Percentiles rank a stretch among this genome's conserved stretches.
phyloP scores from a whole-genome alignment of 2,797 vertebrate species.

The Salmo trutta region DNA sequence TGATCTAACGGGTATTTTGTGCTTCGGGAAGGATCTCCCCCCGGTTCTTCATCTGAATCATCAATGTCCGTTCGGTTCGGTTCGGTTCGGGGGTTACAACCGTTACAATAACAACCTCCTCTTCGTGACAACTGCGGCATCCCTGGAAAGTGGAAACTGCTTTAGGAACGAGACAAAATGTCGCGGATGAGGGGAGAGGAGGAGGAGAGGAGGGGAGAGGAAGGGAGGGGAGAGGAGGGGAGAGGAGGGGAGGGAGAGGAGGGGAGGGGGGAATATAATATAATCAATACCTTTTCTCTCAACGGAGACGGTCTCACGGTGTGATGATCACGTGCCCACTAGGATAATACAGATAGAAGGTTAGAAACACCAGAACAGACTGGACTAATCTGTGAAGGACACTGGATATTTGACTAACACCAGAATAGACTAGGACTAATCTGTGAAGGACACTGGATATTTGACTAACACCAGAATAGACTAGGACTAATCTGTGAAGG shows the following conservation, averaged over 20 bases:
- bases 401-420: too few species aligned
- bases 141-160: background rate
- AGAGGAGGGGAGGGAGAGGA: too few species aligned
- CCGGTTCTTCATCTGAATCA: background rate
- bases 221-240: too few species aligned
- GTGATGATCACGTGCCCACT: background rate
- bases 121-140: background rate
- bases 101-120: background rate
- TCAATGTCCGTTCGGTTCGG: background rate
- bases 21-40: background rate
- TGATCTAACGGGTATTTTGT: background rate
- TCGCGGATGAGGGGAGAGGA: too few species aligned
- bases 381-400: too few species aligned
- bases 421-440: too few species aligned
- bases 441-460: too few species aligned
- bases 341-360: background rate
- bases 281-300: conserved; percentile 10
- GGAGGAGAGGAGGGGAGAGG: too few species aligned
- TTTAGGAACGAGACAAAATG: conserved; percentile 31
- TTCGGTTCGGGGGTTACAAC: background rate
- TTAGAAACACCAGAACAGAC: background rate
- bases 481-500: too few species aligned
- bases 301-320: background rate
- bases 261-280: too few species aligned
- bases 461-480: too few species aligned